Evolutionary conservation across 2,797 vertebrate species (phyloP).

Genomic region (Sebastes alutus): DNA sequence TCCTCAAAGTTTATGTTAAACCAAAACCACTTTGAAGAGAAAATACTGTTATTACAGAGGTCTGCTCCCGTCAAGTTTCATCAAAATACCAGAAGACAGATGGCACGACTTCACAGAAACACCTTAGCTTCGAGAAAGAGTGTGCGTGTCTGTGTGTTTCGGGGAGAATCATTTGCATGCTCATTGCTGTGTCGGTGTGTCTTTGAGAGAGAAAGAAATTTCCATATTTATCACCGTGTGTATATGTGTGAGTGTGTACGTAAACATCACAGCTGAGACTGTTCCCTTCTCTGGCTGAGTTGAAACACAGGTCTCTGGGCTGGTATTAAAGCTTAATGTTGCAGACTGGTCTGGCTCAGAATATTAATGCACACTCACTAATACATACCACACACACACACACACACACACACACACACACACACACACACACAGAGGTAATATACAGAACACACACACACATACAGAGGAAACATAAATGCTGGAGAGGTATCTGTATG

Average conservation of each 20-base stretch:
- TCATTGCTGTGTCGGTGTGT: constrained; percentile 34
- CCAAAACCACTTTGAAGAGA: constrained; percentile 12
- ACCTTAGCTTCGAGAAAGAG: constrained; percentile 20
- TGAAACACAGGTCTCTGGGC: constrained; percentile 66
- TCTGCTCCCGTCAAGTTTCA: constrained; percentile 35
- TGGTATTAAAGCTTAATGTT: constrained; percentile 66
- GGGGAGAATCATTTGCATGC: constrained; percentile 53
- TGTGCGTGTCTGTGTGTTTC: background rate
- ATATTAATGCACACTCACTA: constrained; percentile 48
- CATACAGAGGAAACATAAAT: background rate
- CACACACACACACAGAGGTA: background rate
- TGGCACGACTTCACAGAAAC: constrained; percentile 47
- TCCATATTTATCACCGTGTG: constrained; percentile 61
- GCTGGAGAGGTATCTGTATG: background rate
- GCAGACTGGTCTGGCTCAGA: constrained; percentile 49
- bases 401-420: background rate
- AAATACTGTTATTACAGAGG: constrained; percentile 22
- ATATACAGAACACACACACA: background rate
- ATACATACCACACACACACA: background rate
- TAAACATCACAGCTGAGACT: constrained; percentile 54
- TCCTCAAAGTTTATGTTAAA: constrained; percentile 33
- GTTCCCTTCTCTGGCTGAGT: constrained; percentile 43
- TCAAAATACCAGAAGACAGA: constrained; percentile 47
- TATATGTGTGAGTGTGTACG: constrained; percentile 17
- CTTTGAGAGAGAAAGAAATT: constrained; percentile 45